Evolutionary conservation across 1,140 invertebrate species (phyloP), one percentile per base, ranked within the genome.

Genomic region (Saccostrea echinata): DNA sequence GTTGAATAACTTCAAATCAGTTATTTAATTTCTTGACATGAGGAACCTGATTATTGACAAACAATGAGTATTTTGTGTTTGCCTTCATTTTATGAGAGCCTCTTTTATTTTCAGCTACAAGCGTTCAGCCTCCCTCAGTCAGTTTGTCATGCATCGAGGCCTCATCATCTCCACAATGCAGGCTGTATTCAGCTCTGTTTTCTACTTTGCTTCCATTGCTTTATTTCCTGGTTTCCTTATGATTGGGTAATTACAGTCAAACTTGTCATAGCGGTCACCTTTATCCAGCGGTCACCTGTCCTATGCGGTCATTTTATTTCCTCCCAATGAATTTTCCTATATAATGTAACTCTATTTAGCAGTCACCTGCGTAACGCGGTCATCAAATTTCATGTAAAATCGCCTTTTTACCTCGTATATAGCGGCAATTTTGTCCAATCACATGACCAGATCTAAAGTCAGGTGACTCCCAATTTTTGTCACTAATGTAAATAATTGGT

Each of bases 101-200:
- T n/a, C 6, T 90, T 85, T 81, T 68, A 71, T 80, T 91, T 93
- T 52, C 92, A 98, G 98, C 91, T 99, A 99, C 93, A 99, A 99
- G 95, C 96, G 99, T 82, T 99, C 99, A 2, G 98, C 99, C 24
- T 97, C 98, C 0, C 96, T 99, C 0, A 98, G 98, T 92, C 99
- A 99, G 95, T 99, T 99, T 95, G 99, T 99, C 64, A 99, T 99
- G 93, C 99, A 99, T 95, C 96, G 99, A 80, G 99, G 99, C 86
- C 96, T 99, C 64, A 99, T 99, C 92, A 99, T 99, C 85, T 99
- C 98, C 12, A 99, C 98, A 16, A 99, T 99, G 97, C 99, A 99
- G 94, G 99, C 98, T 11, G 97, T 99, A 33, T 99, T 99, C 95
- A 99, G 98, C 24, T 98, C 98, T 33, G 98, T 99, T 13, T 99